A percentile compares a stretch with the other conserved stretches of the same genome.
These are phyloP conservation scores for Acropternis orthonyx DNA, from an alignment of 2,797 vertebrate genomes.

Conservation along the genomic window DNA sequence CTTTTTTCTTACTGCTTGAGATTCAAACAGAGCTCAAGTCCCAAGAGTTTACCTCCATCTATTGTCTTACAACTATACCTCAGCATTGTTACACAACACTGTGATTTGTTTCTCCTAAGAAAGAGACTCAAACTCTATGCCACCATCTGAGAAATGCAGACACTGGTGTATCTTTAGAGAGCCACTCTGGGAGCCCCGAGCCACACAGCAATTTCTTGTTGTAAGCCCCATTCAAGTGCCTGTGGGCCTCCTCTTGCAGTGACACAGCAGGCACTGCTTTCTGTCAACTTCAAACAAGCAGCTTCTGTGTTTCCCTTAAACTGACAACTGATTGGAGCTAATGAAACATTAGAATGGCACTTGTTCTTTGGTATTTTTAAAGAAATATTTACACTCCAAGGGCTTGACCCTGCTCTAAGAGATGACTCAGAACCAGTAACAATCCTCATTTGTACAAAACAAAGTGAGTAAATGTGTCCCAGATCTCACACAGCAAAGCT, in stretches of 20 bases:
- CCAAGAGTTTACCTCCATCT: not conserved
- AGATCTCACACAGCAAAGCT: not conserved
- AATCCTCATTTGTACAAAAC: not conserved
- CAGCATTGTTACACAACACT: not conserved
- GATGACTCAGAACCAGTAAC: not conserved
- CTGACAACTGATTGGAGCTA: not conserved
- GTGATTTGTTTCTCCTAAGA: not conserved
- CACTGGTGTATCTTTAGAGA: not conserved
- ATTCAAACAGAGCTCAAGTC: not conserved
- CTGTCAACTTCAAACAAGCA: not conserved
- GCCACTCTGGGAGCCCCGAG: not conserved
- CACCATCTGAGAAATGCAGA: not conserved
- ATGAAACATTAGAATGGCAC: not conserved
- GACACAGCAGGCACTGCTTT: not conserved
- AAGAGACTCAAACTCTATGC: not conserved
- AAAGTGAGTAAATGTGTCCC: not conserved
- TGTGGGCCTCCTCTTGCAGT: not conserved
- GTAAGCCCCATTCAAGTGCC: not conserved
- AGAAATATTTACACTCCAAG: not conserved
- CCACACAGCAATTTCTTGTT: not conserved
- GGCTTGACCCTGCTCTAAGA: not conserved
- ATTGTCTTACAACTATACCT: not conserved
- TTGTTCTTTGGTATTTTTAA: not conserved
- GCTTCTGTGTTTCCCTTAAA: not conserved
- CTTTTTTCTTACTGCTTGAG: not conserved